Evolutionary conservation across 2,888 invertebrate genomes (phyloP).

Genomic region (Lepidonotus clava): DNA sequence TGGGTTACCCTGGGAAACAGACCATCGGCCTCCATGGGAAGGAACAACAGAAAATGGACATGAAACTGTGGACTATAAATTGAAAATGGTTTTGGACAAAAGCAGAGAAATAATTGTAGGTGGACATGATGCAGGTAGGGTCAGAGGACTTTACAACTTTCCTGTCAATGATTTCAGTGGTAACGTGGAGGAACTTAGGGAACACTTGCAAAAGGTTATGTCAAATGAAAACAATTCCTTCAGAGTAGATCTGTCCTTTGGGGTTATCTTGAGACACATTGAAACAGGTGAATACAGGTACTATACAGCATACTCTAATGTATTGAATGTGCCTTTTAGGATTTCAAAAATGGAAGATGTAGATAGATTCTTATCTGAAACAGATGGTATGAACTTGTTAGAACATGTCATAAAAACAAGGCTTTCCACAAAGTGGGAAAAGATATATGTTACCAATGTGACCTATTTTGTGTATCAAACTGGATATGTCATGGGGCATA

Average conservation of each 20-base stretch:
- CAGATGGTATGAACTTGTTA: neutral
- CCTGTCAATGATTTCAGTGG: neutral
- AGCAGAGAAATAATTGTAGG: neutral
- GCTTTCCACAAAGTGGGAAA: neutral
- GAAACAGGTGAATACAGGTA: conserved; percentile 39
- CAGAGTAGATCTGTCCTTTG: neutral
- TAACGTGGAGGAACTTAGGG: neutral
- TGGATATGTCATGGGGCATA: neutral
- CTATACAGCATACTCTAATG: neutral
- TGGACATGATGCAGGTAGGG: neutral
- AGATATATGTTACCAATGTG: neutral
- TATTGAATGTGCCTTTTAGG: neutral
- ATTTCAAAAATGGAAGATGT: neutral
- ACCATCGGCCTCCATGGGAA: too few species aligned
- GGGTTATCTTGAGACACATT: neutral
- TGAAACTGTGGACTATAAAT: too few species aligned
- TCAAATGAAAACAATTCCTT: neutral
- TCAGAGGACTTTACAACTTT: neutral
- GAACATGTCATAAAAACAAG: neutral
- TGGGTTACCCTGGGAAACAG: too few species aligned
- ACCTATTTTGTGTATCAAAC: neutral
- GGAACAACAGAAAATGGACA: too few species aligned
- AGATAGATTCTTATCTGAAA: neutral
- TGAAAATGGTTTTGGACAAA: too few species aligned
- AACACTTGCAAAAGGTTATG: neutral